These are phyloP conservation scores for Gallinago jamesoni DNA, from an alignment of 2,113 vertebrate species.

Conservation along the genomic window DNA sequence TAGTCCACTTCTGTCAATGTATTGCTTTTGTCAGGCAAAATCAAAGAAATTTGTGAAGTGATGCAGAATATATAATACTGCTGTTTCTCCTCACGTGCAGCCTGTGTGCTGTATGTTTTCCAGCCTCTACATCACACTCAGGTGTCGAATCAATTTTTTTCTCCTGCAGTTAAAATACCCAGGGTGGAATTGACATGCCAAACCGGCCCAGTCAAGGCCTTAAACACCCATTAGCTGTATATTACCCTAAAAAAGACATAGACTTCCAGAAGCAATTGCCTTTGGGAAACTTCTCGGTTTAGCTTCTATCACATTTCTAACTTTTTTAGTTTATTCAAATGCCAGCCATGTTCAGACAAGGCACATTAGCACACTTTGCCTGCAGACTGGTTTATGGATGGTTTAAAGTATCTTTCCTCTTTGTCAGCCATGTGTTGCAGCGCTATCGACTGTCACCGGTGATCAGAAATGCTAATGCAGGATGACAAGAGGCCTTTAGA, in stretches of 20 bases:
- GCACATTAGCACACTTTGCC: neutral
- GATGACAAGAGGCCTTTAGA: neutral
- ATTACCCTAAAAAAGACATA: neutral
- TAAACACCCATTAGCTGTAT: neutral
- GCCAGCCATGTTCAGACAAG: neutral
- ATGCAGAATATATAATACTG: neutral
- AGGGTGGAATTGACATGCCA: neutral
- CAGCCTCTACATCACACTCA: neutral
- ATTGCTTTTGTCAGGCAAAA: neutral
- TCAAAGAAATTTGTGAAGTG: neutral
- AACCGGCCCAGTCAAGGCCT: neutral
- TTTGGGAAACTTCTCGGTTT: neutral
- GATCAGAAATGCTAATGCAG: neutral
- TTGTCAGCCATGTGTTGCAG: neutral
- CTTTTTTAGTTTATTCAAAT: neutral
- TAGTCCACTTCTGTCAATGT: neutral
- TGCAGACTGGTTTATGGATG: neutral
- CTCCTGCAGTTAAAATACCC: neutral
- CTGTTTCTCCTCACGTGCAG: neutral
- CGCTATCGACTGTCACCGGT: fast-evolving
- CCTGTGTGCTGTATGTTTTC: neutral
- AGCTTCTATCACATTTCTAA: neutral
- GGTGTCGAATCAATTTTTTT: neutral
- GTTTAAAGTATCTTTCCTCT: neutral
- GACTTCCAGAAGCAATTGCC: neutral